Percentiles rank a stretch among this genome's conserved stretches.
phyloP scores from a whole-genome alignment of 2,888 invertebrate genomes.

The Tiliacea aurago region DNA sequence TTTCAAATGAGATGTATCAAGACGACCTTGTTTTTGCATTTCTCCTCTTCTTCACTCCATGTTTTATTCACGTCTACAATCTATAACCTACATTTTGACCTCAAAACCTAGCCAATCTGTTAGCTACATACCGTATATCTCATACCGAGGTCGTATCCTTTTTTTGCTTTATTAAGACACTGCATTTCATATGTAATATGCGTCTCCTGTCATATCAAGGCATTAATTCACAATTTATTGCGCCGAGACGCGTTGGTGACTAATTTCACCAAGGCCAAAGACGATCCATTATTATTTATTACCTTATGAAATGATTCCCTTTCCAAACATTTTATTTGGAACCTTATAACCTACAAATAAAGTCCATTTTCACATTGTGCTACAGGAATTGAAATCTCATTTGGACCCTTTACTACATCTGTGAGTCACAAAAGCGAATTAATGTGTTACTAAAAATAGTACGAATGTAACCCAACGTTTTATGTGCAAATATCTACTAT shows the following conservation, averaged over 20 bases:
- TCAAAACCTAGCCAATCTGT: slow-evolving; percentile 42
- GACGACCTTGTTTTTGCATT: slow-evolving; percentile 42
- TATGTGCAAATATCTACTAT: slow-evolving; percentile 69
- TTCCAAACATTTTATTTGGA: slow-evolving; percentile 61
- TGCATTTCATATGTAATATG: slow-evolving; percentile 65
- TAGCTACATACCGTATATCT: slow-evolving; percentile 39
- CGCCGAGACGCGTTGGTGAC: slow-evolving; percentile 75
- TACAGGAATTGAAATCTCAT: slow-evolving; percentile 74
- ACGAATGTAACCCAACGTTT: slow-evolving; percentile 70
- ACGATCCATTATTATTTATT: slow-evolving; percentile 90
- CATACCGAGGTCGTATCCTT: slow-evolving; percentile 53
- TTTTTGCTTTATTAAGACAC: slow-evolving; percentile 60
- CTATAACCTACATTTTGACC: slow-evolving; percentile 41
- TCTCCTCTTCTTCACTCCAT: slow-evolving; percentile 47
- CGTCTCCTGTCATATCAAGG: slow-evolving; percentile 69
- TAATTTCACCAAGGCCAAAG: slow-evolving; percentile 88
- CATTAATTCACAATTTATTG: slow-evolving; percentile 80
- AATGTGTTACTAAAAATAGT: slow-evolving; percentile 83
- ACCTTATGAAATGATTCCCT: slow-evolving; percentile 81
- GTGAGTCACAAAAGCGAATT: slow-evolving; percentile 83
- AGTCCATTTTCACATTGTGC: slow-evolving; percentile 68
- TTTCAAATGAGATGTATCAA: slow-evolving; percentile 24
- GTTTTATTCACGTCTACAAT: slow-evolving; percentile 41
- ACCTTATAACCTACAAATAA: slow-evolving; percentile 72
- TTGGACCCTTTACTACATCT: slow-evolving; percentile 80